These are phyloP conservation scores for Medauroidea extradentata DNA, from an alignment of 1,140 invertebrate species.

Conservation along the genomic window DNA sequence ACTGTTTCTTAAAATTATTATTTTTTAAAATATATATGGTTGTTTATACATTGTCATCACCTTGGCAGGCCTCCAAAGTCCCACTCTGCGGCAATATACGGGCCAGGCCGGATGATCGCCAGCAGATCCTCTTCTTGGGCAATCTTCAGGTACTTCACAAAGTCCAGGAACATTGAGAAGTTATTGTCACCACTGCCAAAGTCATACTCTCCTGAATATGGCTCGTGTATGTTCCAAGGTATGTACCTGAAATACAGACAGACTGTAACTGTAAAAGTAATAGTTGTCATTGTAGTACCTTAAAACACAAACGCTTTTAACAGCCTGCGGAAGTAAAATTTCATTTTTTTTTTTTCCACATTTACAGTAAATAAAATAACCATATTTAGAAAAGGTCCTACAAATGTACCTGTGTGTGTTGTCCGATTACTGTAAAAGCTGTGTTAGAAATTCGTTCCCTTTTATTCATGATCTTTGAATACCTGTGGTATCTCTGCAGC, in stretches of 20 bases:
- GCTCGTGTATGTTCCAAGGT: conserved; percentile 53
- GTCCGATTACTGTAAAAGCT: conserved; percentile 36
- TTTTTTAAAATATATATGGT: too few relatives aligned
- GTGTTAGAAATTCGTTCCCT: conserved; percentile 21
- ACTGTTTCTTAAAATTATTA: too few relatives aligned
- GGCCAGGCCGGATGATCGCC: conserved; percentile 47
- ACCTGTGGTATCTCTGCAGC: conserved; percentile 22
- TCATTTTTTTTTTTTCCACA: conserved; percentile 50
- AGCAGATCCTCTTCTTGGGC: conserved; percentile 45
- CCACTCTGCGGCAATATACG: conserved; percentile 58
- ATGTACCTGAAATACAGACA: conserved; percentile 51
- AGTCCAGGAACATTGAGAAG: conserved; percentile 27
- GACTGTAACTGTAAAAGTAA: too few relatives aligned
- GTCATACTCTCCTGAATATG: too few relatives aligned
- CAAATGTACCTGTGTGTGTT: conserved; percentile 36
- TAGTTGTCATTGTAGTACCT: too few relatives aligned
- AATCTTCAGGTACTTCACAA: too few relatives aligned
- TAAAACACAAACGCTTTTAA: conserved; percentile 52
- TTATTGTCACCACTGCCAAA: conserved; percentile 23
- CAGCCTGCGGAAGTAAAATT: conserved; percentile 49
- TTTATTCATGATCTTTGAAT: conserved; percentile 31
- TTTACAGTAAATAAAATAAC: conserved; percentile 45
- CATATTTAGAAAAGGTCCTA: conserved; percentile 53
- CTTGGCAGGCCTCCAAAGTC: conserved; percentile 50
- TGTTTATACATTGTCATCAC: too few relatives aligned